Percentiles rank a stretch among this genome's conserved stretches.
These are phyloP conservation scores for Microplitis mediator DNA, from an alignment of 1,140 invertebrate genomes.

Conservation along the genomic window DNA sequence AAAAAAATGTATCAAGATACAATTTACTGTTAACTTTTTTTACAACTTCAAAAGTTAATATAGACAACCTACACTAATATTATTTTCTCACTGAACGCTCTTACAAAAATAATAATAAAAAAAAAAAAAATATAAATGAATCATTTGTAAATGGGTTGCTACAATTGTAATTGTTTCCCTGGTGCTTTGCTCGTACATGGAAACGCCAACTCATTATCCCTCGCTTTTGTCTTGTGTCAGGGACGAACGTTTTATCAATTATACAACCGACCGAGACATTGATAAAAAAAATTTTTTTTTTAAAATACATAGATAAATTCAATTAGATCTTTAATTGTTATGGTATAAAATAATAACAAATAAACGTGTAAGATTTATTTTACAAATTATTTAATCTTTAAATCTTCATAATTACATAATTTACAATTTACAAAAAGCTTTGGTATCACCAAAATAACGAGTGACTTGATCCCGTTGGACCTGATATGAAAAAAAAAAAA, in stretches of 20 bases:
- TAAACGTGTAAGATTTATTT: not conserved
- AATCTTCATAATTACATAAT: not conserved
- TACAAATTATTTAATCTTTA: too few species aligned
- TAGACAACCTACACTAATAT: not conserved
- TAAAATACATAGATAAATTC: not conserved
- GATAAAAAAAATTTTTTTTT: not conserved
- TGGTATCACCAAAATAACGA: slow-evolving; percentile 23
- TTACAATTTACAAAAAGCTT: slow-evolving; percentile 18
- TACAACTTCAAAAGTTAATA: not conserved
- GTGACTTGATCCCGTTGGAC: slow-evolving; percentile 19
- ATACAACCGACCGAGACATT: slow-evolving; percentile 2
- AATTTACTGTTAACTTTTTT: not conserved
- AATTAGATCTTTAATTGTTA: not conserved
- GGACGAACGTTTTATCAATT: slow-evolving; percentile 31
- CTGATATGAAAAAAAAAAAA: slow-evolving; percentile 5
- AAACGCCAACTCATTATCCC: slow-evolving; percentile 19
- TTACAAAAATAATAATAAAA: not conserved
- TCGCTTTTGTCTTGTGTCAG: slow-evolving; percentile 34
- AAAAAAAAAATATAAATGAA: slow-evolving; percentile 34
- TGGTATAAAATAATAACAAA: too few species aligned
- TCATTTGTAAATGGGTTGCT: slow-evolving; percentile 39
- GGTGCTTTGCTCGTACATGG: not conserved
- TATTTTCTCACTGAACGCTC: not conserved
- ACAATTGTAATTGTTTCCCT: slow-evolving; percentile 39
- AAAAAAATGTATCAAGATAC: not conserved